phyloP scores from a whole-genome alignment of 2,797 vertebrate genomes.

The Anniella stebbinsi region DNA sequence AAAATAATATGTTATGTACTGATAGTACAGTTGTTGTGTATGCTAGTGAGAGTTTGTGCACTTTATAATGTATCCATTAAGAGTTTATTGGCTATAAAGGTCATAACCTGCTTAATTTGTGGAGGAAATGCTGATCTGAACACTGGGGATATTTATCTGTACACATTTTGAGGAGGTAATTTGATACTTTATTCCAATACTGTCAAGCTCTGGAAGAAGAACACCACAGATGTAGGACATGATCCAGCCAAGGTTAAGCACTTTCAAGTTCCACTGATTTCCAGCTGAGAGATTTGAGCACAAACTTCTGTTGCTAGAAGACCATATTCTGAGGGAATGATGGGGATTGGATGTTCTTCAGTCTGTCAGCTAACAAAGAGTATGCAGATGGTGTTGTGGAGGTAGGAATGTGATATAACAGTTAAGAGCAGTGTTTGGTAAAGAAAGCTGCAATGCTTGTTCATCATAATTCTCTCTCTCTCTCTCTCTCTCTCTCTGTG shows the following conservation, averaged over 20 bases:
- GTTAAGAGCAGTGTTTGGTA: not conserved
- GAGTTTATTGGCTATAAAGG: conserved; percentile 26
- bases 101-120: conserved; percentile 28
- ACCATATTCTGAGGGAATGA: not conserved
- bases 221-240: not conserved
- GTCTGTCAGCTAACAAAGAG: not conserved
- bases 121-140: not conserved
- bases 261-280: conserved; percentile 1
- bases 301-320: not conserved
- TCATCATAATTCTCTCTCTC: not conserved
- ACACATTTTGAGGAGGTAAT: not conserved
- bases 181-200: conserved; percentile 25
- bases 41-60: conserved; percentile 22
- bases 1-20: conserved; percentile 46
- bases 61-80: conserved; percentile 5
- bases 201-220: conserved; percentile 23
- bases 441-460: not conserved
- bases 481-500: not conserved
- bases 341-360: not conserved
- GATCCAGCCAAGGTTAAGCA: not conserved
- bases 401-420: not conserved
- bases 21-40: conserved; percentile 35
- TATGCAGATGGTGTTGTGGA: not conserved
- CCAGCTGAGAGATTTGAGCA: not conserved
- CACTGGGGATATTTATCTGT: conserved; percentile 32